Evolutionary conservation across 2,797 vertebrate genomes (phyloP).

Genomic region (Nannoperca australis): DNA sequence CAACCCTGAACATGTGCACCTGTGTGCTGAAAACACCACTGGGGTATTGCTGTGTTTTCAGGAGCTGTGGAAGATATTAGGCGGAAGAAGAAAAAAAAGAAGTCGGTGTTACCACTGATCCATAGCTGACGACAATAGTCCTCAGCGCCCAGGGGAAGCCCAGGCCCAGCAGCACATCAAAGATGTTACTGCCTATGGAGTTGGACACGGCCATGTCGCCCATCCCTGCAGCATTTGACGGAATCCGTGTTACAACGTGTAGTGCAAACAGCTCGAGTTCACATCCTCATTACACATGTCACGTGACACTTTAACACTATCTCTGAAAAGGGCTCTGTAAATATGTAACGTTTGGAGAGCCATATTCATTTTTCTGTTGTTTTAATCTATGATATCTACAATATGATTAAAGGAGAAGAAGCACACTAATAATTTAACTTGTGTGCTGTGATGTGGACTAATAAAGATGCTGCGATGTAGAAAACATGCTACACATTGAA

Average conservation of each 20-base stretch:
- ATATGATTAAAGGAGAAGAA: too few relatives aligned
- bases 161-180: constrained; percentile 88
- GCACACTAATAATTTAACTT: too few relatives aligned
- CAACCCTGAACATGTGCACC: not conserved
- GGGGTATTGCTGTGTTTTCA: not conserved
- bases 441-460: too few relatives aligned
- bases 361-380: too few relatives aligned
- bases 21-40: not conserved
- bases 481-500: too few relatives aligned
- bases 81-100: not conserved
- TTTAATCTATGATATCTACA: too few relatives aligned
- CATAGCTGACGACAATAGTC: constrained; percentile 87
- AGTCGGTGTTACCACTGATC: constrained; percentile 81
- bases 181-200: constrained; percentile 89
- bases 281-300: not conserved
- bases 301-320: not conserved
- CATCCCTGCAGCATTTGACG: constrained; percentile 77
- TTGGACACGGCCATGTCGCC: constrained; percentile 90
- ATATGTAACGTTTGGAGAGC: too few relatives aligned
- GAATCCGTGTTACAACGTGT: not conserved
- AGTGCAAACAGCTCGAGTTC: not conserved
- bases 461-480: too few relatives aligned
- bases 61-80: not conserved
- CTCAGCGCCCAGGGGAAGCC: constrained; percentile 89
- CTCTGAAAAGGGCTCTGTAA: too few relatives aligned